Base-by-base conservation (phyloP, 1,140 invertebrate species). In the Ips nitidus region DNA sequence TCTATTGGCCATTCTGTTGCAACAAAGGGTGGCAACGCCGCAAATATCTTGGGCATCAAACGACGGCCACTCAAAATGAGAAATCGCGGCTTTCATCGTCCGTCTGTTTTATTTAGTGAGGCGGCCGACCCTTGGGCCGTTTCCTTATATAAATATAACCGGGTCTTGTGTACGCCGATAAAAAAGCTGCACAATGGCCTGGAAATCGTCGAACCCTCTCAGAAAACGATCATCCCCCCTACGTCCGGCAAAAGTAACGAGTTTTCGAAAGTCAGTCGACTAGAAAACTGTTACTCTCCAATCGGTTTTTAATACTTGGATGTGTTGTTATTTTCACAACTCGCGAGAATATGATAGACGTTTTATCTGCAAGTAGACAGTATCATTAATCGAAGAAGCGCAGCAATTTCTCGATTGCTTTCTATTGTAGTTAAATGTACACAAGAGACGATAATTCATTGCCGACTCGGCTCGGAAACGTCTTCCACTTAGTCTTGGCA, bases 181-280 rank as follows among this genome's bases (percentile, higher is more conserved):
- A 66, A 66, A 66, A 66, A 43, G 42, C 53, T 66, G 64, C 64
- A 66, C 64, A 66, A 66, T 66, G 64, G 64, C 53, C 52, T 58
- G 64, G 64, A 66, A 63, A 66, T 57, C 41, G 53, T 66, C 47
- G 43, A 42, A 38, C 22, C 41, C 64, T 66, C 64, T 41, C 40
- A 66, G 41, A 57, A 58, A 66, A 66, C 41, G 64, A 66, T 66
- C 64, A 57, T 57, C 39, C 37, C 8, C 56, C 50, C 40, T 66
- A 39, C 47, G 52, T 52, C 50, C 41, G 61, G 61, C 45, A 37
- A 63, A 36, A 47, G 61, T 4, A 52, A 38, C 7, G 4, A 3
- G 3, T 63, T 59, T 42, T 59, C 42, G 8, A 40, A 59, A 59
- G 57, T 3, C 39, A 38, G n/a, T 41, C 57, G 4, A 3, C 38